Evolutionary conservation across 2,888 invertebrate genomes (phyloP), one percentile per base, ranked within the genome.

Genomic region (Diarsia brunnea): DNA sequence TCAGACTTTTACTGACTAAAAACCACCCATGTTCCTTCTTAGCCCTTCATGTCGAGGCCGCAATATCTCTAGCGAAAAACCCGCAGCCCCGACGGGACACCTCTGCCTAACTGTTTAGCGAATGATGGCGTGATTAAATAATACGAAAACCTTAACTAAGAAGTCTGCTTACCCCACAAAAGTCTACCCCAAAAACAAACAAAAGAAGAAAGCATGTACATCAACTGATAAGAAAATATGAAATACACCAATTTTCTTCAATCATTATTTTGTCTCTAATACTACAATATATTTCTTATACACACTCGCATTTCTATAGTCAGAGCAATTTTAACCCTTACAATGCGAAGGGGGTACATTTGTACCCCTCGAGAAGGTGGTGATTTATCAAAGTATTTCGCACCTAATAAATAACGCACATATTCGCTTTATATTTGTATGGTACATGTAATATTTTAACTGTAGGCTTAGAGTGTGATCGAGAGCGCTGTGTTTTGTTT

Each of bases 401-500:
- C 95, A 95, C 95, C 94, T 95, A 94, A 95, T 95, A 95, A 95
- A 95, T 95, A 94, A 93, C 91, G 86, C 85, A 91, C 90, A 91
- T 90, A 92, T 91, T 91, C 89, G 89, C 90, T 84, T 89, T 90
- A 90, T 90, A 89, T 88, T 90, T 87, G 85, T 87, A 88, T 87
- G 91, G 89, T 89, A 90, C 91, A 88, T 88, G 90, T 90, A 87
- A 91, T 90, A 91, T 92, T 92, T 91, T 88, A 91, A 88, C 83
- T 84, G 82, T 78, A 82, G 82, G 89, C 88, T 91, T 88, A 88
- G 85, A 86, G 86, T 87, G 87, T 86, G 89, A 91, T 90, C 88
- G 87, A 81, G 81, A 81, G 79, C 49, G 47, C 16, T 64, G 21
- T 81, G 78, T 81, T 83, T 73, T 75, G 82, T 79, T 83, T 71